Evolutionary conservation across 2,797 vertebrate genomes (phyloP), one percentile per base, ranked within the genome.

Genomic region (Enteromius mattozi): DNA sequence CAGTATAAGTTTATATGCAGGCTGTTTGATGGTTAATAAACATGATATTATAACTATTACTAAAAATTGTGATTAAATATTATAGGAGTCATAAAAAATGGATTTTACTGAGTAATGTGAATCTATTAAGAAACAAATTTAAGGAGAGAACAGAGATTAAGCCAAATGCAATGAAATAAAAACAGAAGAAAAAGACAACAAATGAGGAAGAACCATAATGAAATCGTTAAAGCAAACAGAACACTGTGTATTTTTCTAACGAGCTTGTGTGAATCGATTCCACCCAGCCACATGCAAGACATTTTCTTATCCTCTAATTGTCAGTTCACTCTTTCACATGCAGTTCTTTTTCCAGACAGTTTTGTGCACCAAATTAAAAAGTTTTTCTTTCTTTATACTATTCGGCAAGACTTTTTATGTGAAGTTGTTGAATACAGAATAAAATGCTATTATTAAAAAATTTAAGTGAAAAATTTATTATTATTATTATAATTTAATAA

Each of bases 301-400:
- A 68, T 85, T 91, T 79, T 90, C 69, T 92, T 92, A 21, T 91
- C 89, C 92, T 92, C 89, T 89, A 88, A 94, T 92, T 91, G 92
- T 92, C 90, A 70, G 82, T 91, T 93, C 91, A 0, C 61, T 74
- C 59, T 63, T 74, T 75, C 30, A 21, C 49, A 81, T 91, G 86
- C 86, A 93, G 93, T 93, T 91, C 89, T 91, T 94, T 89, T 93
- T 93, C 93, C 92, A 90, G 90, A 89, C 89, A 69, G 89, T 89
- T 89, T 89, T 94, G 92, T 90, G 77, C 81, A 89, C 65, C 63
- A 63, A 82, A 72, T 19, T 83, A 90, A 89, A 91, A 90, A 75
- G 85, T 87, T 89, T 86, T 86, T 89, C 2, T 65, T 65, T 3
- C 16, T 66, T 30, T 30, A 66, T 66, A 19, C 16, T 35, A 66